Percentiles rank a stretch among this genome's conserved stretches.
These are phyloP conservation scores for Ophioninae sp. DNA, from an alignment of 2,888 invertebrate genomes.

Conservation along the genomic window DNA sequence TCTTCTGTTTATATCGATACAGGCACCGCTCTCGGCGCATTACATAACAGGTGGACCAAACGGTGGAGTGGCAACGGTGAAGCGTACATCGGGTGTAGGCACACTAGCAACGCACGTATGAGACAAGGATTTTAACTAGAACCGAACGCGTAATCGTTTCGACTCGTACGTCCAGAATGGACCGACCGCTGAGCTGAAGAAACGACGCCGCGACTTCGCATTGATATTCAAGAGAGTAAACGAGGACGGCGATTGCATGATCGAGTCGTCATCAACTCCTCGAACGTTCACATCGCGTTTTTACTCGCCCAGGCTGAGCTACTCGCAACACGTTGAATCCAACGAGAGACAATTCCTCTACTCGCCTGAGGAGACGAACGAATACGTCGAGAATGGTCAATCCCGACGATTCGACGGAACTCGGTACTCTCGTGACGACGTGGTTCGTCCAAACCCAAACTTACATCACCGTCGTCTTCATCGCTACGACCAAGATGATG, in stretches of 20 bases:
- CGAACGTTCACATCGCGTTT: conserved; percentile 3
- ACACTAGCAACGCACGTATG: conserved; percentile 87
- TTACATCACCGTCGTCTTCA: neutral
- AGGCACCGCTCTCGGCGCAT: conserved; percentile 79
- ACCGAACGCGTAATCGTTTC: conserved; percentile 63
- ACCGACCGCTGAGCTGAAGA: conserved; percentile 37
- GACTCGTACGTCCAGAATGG: conserved; percentile 39
- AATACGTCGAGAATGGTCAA: neutral
- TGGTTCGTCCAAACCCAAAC: conserved; percentile 5
- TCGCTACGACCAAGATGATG: neutral
- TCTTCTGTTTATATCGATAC: conserved; percentile 31
- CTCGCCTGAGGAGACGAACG: neutral
- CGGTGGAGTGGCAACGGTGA: conserved; percentile 84
- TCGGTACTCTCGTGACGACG: neutral
- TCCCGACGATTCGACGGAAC: neutral
- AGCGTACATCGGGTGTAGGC: conserved; percentile 82
- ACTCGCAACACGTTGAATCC: neutral
- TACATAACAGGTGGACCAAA: conserved; percentile 82
- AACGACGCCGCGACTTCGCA: conserved; percentile 7
- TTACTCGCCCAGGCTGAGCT: conserved; percentile 4
- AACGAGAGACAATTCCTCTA: conserved; percentile 5
- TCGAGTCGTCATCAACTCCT: conserved; percentile 6
- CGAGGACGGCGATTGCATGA: neutral
- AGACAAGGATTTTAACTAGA: conserved; percentile 80
- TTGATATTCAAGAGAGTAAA: conserved; percentile 5